Conservation (phyloP, 2,888 invertebrate species). For the Bibio marci region DNA sequence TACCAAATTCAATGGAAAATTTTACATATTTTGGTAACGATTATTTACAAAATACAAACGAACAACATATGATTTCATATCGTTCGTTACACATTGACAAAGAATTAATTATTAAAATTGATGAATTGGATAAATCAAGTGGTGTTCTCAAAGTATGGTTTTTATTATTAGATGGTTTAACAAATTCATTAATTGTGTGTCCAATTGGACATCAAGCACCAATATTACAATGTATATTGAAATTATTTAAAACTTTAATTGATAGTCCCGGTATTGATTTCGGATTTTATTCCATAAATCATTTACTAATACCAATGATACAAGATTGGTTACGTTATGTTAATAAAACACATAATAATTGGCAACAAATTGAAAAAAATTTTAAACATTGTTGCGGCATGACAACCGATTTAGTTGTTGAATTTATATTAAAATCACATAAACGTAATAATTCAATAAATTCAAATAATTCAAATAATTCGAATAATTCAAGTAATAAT, state of each 20-base stretch:
- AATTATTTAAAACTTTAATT: slow-evolving; percentile 58
- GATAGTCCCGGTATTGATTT: slow-evolving; percentile 75
- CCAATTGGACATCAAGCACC: slow-evolving; percentile 79
- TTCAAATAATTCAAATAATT: background rate
- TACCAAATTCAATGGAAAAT: slow-evolving; percentile 52
- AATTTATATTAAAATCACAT: slow-evolving; percentile 61
- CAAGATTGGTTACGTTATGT: slow-evolving; percentile 81
- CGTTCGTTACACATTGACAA: slow-evolving; percentile 29
- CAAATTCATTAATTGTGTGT: slow-evolving; percentile 65
- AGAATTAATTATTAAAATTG: slow-evolving; percentile 29
- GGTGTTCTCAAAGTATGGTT: slow-evolving; percentile 84
- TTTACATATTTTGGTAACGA: slow-evolving; percentile 50
- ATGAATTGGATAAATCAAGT: slow-evolving; percentile 54
- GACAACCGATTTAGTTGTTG: slow-evolving; percentile 78
- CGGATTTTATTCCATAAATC: slow-evolving; percentile 82
- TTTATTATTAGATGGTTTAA: slow-evolving; percentile 69
- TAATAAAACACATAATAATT: slow-evolving; percentile 49
- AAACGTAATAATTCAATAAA: slow-evolving; percentile 21
- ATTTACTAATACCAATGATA: slow-evolving; percentile 76
- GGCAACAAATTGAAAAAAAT: slow-evolving; percentile 67
- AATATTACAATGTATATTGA: slow-evolving; percentile 74
- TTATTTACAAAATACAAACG: slow-evolving; percentile 40
- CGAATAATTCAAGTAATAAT: too few relatives aligned
- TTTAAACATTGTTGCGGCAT: slow-evolving; percentile 91
- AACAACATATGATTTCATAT: slow-evolving; percentile 39